A percentile compares a stretch with the other conserved stretches of the same genome.
Conservation (phyloP, 1,140 invertebrate species). For the Macrobrachium nipponense region DNA sequence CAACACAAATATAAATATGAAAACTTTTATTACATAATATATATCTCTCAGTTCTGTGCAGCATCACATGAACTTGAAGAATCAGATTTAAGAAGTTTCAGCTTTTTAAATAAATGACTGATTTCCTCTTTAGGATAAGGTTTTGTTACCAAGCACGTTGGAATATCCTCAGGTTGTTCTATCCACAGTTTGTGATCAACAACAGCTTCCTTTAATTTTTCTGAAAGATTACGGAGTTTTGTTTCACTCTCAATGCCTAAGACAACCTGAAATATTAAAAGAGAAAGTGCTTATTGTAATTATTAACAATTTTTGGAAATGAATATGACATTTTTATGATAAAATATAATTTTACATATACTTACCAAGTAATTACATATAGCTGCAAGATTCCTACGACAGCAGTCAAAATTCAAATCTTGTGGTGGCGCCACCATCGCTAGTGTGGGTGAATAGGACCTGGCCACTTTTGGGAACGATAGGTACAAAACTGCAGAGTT, state of each 20-base stretch:
- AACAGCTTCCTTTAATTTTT: conserved; percentile 75
- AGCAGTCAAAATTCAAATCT: too few species aligned
- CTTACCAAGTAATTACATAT: too few species aligned
- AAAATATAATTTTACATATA: too few species aligned
- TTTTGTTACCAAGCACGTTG: conserved; percentile 93
- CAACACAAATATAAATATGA: conserved; percentile 12
- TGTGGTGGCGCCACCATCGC: too few species aligned
- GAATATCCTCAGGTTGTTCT: conserved; percentile 96
- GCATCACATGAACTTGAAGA: conserved; percentile 54
- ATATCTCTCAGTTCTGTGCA: conserved; percentile 7
- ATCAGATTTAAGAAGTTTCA: conserved; percentile 81
- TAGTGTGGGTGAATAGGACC: too few species aligned
- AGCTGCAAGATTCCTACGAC: too few species aligned
- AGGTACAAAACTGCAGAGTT: too few species aligned
- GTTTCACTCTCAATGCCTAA: conserved; percentile 57
- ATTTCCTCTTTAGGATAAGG: conserved; percentile 90
- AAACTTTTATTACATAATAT: not conserved
- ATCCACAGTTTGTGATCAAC: conserved; percentile 95
- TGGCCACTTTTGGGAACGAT: too few species aligned
- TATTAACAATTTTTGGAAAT: not conserved
- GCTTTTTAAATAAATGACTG: conserved; percentile 88
- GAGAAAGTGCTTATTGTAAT: not conserved
- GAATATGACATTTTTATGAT: too few species aligned
- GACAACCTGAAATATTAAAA: conserved; percentile 51
- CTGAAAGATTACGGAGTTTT: conserved; percentile 53